phyloP scores from a whole-genome alignment of 2,113 vertebrate species.

The Eulacestoma nigropectus region DNA sequence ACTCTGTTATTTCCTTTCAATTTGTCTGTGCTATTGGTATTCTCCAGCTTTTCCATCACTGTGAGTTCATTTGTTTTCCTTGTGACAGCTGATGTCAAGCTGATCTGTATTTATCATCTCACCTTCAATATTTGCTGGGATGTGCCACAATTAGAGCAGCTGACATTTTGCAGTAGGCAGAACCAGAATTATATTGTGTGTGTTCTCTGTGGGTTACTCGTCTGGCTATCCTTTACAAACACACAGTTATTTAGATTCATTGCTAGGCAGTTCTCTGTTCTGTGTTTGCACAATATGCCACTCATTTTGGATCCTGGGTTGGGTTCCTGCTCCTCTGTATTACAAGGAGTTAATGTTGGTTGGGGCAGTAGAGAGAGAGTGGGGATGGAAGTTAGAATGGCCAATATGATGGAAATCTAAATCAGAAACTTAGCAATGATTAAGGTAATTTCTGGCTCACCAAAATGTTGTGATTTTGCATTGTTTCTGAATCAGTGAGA shows the following conservation, averaged over 20 bases:
- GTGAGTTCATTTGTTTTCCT: conserved; percentile 18
- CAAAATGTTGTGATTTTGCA: not conserved
- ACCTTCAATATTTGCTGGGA: conserved; percentile 50
- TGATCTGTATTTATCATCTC: conserved; percentile 41
- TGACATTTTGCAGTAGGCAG: conserved; percentile 56
- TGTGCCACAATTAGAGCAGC: conserved; percentile 32
- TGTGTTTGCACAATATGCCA: not conserved
- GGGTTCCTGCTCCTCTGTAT: not conserved
- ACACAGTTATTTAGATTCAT: not conserved
- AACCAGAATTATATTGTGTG: not conserved
- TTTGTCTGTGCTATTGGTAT: not conserved
- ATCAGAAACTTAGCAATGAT: not conserved
- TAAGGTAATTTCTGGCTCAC: not conserved
- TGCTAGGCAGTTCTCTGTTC: not conserved
- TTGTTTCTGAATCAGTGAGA: not conserved
- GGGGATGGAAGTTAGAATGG: not conserved
- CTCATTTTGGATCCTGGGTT: not conserved
- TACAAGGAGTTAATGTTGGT: not conserved
- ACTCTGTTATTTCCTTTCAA: not conserved
- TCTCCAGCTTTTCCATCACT: not conserved
- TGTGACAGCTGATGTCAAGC: conserved; percentile 33
- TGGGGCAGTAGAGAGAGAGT: not conserved
- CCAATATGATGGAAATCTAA: not conserved
- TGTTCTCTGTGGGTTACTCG: not conserved
- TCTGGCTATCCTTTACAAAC: not conserved